Base-by-base conservation (phyloP, 1,140 invertebrate species). In the Ceratina japonica region DNA sequence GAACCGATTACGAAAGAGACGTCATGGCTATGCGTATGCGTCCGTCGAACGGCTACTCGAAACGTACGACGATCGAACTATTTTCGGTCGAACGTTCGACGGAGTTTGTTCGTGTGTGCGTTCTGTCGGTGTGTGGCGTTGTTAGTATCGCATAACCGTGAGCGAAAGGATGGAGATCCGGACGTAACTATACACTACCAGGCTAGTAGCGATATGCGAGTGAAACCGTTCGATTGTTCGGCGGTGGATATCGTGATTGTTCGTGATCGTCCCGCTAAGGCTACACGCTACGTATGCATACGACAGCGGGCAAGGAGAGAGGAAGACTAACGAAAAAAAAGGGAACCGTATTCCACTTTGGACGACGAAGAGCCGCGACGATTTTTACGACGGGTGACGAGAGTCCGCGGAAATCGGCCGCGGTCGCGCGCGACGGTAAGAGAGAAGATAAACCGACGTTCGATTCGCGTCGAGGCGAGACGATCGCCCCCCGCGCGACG, bases 271-370 rank as follows among this genome's bases (percentile, higher is more conserved):
- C 61, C 31, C 62, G 52, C 82, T 80, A 73, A 83, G 56, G 63
- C 77, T 80, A 80, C 63, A 58, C 37, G 37, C 37, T 44, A 44
- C 5, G 37, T 44, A 44, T 44, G 37, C 37, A 44, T 44, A 8
- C 10, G 37, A 10, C 37, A 80, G 84, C 70, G 81, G 81, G 79
- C 82, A 74, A 84, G 63, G 68, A 63, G 62, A 77, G 72, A 76
- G 77, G 78, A 75, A 72, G 71, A 79, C 75, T 49, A 56, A 56
- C 24, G 16, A 80, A 31, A 64, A 51, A 75, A 79, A 64, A 51
- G 81, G 37, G 37, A 44, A 78, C 54, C 73, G 68, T 82, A 79
- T 79, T 81, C 80, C 80, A 79, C 76, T 79, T 82, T 82, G 80
- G 75, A 81, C 83, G 82, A 80, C 81, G 72, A 22, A 84, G 49